Percentiles rank a stretch among this genome's conserved stretches.
These are phyloP conservation scores for Aricia agestis DNA, from an alignment of 1,140 invertebrate genomes.

Conservation along the genomic window DNA sequence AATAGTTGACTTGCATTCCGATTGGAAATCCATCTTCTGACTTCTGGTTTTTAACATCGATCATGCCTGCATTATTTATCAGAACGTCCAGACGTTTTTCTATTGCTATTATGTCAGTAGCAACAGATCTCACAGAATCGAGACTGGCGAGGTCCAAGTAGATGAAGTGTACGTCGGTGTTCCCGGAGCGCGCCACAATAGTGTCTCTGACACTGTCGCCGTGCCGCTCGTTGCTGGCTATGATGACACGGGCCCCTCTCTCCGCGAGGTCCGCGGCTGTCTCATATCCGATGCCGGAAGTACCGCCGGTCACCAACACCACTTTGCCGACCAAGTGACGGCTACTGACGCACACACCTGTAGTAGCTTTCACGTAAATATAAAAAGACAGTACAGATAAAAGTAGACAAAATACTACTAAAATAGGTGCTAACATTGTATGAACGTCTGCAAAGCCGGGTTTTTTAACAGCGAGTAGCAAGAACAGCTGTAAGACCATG, in stretches of 20 bases:
- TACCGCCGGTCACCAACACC: conserved; percentile 89
- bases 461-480: no score
- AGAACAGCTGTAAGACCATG: no score
- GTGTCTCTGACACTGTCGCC: conserved; percentile 61
- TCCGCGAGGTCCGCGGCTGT: conserved; percentile 84
- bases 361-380: no score
- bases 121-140: conserved; percentile 85
- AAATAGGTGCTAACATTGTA: no score
- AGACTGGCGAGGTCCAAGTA: conserved; percentile 87
- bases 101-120: conserved; percentile 76
- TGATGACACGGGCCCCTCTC: conserved; percentile 85
- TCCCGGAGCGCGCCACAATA: conserved; percentile 68
- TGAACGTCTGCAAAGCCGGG: no score
- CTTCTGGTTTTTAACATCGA: no score
- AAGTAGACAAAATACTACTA: no score
- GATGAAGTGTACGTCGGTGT: conserved; percentile 60
- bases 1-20: conserved; percentile 91
- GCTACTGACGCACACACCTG: no score
- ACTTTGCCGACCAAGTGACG: conserved; percentile 78
- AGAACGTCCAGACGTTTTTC: conserved; percentile 86
- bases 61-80: conserved; percentile 90
- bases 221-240: conserved; percentile 83
- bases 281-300: conserved; percentile 90
- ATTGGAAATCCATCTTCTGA: conserved; percentile 83
- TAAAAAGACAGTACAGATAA: no score